phyloP scores from a whole-genome alignment of 37 sponge, comb jelly and placozoan species.

The Petrosia ficiformis region DNA sequence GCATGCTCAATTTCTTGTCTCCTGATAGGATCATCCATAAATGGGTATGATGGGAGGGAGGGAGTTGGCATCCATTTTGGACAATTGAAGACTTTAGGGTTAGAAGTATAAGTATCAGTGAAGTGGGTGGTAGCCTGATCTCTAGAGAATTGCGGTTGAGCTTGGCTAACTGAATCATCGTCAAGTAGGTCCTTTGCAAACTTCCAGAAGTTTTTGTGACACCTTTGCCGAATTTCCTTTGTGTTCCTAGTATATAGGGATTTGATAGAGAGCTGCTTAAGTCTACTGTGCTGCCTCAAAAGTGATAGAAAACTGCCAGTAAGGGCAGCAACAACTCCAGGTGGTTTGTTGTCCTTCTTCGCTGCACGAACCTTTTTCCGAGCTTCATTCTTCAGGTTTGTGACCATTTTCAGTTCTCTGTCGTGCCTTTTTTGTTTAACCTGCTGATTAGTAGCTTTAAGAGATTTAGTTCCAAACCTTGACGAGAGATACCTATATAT shows the following conservation, averaged over 20 bases:
- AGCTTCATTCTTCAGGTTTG: neutral
- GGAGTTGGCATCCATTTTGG: slow-evolving; percentile 4
- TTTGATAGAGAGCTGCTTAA: neutral
- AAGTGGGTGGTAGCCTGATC: neutral
- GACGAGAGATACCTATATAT: neutral
- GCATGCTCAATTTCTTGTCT: neutral
- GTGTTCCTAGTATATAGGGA: neutral
- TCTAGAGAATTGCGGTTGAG: slow-evolving; percentile 2
- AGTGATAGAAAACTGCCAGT: neutral
- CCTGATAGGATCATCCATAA: no score
- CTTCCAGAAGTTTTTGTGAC: slow-evolving; percentile 3
- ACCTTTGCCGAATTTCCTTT: neutral
- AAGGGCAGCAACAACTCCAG: neutral
- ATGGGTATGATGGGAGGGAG: neutral
- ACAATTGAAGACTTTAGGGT: neutral
- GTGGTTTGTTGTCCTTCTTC: neutral
- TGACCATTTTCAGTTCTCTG: no score
- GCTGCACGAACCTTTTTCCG: neutral
- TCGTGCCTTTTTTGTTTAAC: no score
- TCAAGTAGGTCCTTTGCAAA: slow-evolving; percentile 1
- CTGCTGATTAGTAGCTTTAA: no score
- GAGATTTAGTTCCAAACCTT: no score
- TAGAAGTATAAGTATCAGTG: neutral
- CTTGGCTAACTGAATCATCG: neutral
- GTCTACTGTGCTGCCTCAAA: neutral